Evolutionary conservation across 1,140 invertebrate species (phyloP).

Genomic region (Procambarus clarkii): DNA sequence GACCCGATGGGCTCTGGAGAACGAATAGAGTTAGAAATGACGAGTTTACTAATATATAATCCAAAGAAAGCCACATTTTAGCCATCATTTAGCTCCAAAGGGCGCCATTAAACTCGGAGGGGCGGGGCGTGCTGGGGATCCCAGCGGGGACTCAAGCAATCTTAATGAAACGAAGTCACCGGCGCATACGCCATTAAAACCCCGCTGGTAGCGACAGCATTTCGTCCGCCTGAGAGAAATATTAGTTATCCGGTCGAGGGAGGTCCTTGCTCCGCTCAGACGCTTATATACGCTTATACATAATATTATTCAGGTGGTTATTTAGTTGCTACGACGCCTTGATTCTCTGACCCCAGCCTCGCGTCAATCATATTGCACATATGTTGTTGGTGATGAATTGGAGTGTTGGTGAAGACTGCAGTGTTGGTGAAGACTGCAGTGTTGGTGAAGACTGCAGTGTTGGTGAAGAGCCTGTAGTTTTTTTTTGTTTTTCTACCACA

Average conservation of each 20-base stretch:
- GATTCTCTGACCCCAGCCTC: background rate
- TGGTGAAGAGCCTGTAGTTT: no score
- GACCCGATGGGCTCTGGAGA: background rate
- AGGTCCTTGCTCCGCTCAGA: background rate
- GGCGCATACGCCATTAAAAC: constrained; percentile 3
- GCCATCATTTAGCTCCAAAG: constrained; percentile 28
- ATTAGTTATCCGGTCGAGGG: constrained; percentile 33
- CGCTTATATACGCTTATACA: background rate
- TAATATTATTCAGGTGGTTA: background rate
- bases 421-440: no score
- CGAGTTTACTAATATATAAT: background rate
- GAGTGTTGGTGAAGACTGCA: no score
- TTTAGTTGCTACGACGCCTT: background rate
- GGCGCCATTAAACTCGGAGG: constrained; percentile 7
- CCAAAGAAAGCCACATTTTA: background rate
- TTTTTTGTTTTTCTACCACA: no score
- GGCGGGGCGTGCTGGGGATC: background rate
- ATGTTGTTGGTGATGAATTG: no score
- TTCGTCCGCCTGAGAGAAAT: constrained; percentile 27
- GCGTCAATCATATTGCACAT: background rate
- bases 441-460: no score
- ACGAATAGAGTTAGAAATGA: background rate
- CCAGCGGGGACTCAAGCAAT: constrained; percentile 22
- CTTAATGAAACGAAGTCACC: constrained; percentile 35
- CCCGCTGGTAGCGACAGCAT: constrained; percentile 23